phyloP scores from a whole-genome alignment of 2,113 vertebrate species.

The Bagarius yarrelli region DNA sequence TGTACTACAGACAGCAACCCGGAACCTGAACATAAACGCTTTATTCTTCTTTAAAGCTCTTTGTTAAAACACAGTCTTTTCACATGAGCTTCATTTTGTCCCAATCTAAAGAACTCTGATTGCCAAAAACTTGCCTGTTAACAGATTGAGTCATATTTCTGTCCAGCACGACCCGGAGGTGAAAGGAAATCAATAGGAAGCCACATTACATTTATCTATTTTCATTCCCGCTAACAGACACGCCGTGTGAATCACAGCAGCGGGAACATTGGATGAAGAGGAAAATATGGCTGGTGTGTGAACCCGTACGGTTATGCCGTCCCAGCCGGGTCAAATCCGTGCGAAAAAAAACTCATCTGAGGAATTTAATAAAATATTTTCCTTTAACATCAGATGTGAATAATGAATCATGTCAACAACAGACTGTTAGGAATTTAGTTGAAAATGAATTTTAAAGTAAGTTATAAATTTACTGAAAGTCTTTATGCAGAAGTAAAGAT shows the following conservation, averaged over 20 bases:
- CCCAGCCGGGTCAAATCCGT: background rate
- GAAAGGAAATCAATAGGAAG: conserved; percentile 43
- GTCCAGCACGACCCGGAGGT: conserved; percentile 12
- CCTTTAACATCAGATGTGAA: too few species aligned
- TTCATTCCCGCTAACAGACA: conserved; percentile 14
- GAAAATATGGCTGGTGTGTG: conserved; percentile 28
- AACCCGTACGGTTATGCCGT: background rate
- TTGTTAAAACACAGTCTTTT: conserved; percentile 6
- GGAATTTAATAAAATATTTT: too few species aligned
- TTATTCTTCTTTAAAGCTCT: background rate
- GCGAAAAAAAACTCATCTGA: too few species aligned
- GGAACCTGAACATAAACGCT: background rate
- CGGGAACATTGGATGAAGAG: conserved; percentile 27
- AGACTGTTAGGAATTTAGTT: too few species aligned
- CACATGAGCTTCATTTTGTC: background rate
- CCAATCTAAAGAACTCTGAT: background rate
- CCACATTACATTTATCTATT: conserved; percentile 26
- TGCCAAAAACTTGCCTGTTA: conserved; percentile 21
- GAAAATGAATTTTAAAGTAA: too few species aligned
- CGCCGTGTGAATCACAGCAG: conserved; percentile 18
- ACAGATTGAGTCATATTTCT: conserved; percentile 43
- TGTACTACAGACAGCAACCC: too few species aligned
- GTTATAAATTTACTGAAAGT: too few species aligned
- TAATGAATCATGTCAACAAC: too few species aligned
- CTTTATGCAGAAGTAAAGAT: too few species aligned